Conservation (phyloP, 2,113 vertebrate species). For the Butorides virescens region DNA sequence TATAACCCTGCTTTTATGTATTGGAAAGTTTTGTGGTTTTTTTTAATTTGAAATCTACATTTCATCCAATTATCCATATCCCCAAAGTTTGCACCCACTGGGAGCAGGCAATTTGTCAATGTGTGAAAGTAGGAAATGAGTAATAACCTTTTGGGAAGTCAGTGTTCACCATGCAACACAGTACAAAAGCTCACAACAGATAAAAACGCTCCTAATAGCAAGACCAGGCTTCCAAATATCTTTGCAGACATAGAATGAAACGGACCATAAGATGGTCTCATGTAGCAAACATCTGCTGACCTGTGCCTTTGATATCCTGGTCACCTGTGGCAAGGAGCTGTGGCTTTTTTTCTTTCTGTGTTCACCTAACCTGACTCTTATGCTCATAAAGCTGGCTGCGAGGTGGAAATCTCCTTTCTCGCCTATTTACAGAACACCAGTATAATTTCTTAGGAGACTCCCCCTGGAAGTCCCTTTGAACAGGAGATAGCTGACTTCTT, state of each 20-base stretch:
- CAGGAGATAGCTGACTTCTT: neutral
- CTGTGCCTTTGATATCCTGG: neutral
- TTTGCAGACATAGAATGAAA: neutral
- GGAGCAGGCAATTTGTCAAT: neutral
- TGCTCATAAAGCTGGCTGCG: neutral
- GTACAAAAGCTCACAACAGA: neutral
- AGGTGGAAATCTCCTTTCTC: neutral
- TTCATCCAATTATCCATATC: neutral
- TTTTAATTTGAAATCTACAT: neutral
- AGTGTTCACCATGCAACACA: neutral
- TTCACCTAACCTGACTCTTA: neutral
- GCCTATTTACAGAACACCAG: neutral
- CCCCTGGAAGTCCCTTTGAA: neutral
- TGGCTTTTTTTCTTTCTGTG: neutral
- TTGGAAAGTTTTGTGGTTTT: neutral
- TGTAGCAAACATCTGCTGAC: neutral
- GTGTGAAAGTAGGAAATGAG: neutral
- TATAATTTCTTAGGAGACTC: neutral
- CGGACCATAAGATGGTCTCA: neutral
- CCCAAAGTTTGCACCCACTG: neutral
- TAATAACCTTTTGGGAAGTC: neutral
- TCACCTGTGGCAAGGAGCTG: neutral
- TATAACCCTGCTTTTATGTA: neutral
- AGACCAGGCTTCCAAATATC: neutral
- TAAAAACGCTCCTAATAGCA: neutral